Evolutionary conservation across 1,140 invertebrate genomes (phyloP).

Genomic region (Drosophila mayri): DNA sequence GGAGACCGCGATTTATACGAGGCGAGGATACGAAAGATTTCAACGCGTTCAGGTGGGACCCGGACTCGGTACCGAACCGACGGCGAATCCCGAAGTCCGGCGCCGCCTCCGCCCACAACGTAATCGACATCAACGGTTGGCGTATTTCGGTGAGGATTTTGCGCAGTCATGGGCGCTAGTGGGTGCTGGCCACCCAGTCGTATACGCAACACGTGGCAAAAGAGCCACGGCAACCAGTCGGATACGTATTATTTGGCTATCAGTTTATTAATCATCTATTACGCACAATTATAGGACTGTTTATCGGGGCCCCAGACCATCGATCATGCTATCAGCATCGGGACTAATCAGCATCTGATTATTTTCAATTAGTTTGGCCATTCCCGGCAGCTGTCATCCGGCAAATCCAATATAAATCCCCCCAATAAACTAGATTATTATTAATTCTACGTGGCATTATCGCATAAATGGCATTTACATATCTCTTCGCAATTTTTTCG

Average conservation of each 20-base stretch:
- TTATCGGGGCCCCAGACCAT: slow-evolving; percentile 41
- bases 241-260: slow-evolving; percentile 36
- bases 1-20: slow-evolving; percentile 72
- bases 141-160: slow-evolving; percentile 51
- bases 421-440: slow-evolving; percentile 44
- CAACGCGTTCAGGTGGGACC: slow-evolving; percentile 55
- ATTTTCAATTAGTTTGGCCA: slow-evolving; percentile 72
- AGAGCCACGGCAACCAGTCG: slow-evolving; percentile 21
- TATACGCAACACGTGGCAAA: slow-evolving; percentile 73
- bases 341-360: slow-evolving; percentile 70
- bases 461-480: slow-evolving; percentile 59
- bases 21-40: slow-evolving; percentile 78
- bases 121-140: slow-evolving; percentile 10
- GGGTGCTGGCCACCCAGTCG: slow-evolving; percentile 46
- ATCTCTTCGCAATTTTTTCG: slow-evolving; percentile 21
- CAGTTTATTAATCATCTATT: slow-evolving; percentile 69
- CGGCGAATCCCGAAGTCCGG: slow-evolving; percentile 15
- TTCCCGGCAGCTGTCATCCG: slow-evolving; percentile 54
- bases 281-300: slow-evolving; percentile 68
- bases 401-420: slow-evolving; percentile 74
- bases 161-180: slow-evolving; percentile 61
- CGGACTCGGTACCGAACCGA: slow-evolving; percentile 8
- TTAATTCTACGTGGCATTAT: slow-evolving; percentile 63
- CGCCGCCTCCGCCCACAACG: slow-evolving; percentile 51
- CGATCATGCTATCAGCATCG: slow-evolving; percentile 70